Evolutionary conservation across 2,797 vertebrate genomes (phyloP), one percentile per base, ranked within the genome.

Genomic region (Pantherophis alleghaniensis): DNA sequence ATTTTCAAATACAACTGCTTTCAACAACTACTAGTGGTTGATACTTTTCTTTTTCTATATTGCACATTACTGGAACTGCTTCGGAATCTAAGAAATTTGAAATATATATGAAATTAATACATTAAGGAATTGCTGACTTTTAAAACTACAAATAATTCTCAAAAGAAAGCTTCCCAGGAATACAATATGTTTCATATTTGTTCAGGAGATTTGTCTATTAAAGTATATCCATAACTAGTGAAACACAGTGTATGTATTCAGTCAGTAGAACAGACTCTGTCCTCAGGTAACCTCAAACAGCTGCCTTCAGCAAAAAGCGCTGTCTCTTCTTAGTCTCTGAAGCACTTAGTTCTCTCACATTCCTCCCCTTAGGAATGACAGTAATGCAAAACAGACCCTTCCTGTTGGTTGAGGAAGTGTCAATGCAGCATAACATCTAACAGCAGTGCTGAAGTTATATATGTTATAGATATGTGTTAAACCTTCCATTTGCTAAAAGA

Each of bases 221-320:
- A 95, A 83, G 79, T 88, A 61, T 14, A 83, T 89, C 53, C 88
- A 93, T 91, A 66, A 53, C 89, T 89, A 90, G 93, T 53, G 1
- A 66, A 66, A 90, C 9, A 95, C 92, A 95, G 74, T 24, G 74
- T 59, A 88, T 96, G 94, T 94, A 92, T 92, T 95, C 96, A 96
- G 96, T 92, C 20, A 93, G 93, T 28, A 60, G 92, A 96, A 95
- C 96, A 96, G 96, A 96, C 95, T 91, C 0, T 97, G 96, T 97
- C 97, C 96, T 97, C 95, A 95, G 96, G 96, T 97, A 96, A 97
- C 96, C 96, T 61, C 92, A 3, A 2, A 93, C 95, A 95, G 96
- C 96, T 97, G 95, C 95, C 94, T 93, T 90, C 92, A 95, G 94
- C 86, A 95, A 96, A 96, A 95, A 96, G 94, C 2, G 55, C 96